These are phyloP conservation scores for Drosophila eohydei DNA, from an alignment of 2,888 invertebrate species.

Conservation along the genomic window DNA sequence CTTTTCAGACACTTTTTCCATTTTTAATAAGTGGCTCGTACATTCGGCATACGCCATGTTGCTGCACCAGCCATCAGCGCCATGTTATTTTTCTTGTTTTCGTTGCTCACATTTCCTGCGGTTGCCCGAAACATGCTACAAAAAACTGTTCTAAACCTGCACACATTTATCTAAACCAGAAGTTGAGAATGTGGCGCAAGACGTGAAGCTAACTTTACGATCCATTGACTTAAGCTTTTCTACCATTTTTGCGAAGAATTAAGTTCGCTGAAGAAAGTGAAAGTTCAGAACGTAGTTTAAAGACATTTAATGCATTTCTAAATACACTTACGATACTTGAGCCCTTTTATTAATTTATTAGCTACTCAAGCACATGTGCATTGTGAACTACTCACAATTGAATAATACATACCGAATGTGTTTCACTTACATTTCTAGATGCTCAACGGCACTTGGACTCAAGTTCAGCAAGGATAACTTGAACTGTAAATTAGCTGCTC, in stretches of 20 bases:
- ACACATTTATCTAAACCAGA: not conserved
- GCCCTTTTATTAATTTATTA: not conserved
- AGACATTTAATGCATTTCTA: not conserved
- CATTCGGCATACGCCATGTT: slow-evolving; percentile 68
- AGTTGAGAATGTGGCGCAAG: not conserved
- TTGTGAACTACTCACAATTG: not conserved
- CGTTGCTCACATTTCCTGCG: slow-evolving; percentile 38
- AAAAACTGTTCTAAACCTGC: not conserved
- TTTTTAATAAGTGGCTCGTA: slow-evolving; percentile 66
- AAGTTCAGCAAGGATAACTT: slow-evolving; percentile 35
- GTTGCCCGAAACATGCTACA: slow-evolving; percentile 27
- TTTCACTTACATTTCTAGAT: slow-evolving; percentile 21
- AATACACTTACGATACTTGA: not conserved
- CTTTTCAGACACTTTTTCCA: slow-evolving; percentile 38
- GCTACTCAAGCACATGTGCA: not conserved
- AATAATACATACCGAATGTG: not conserved
- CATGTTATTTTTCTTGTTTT: slow-evolving; percentile 50
- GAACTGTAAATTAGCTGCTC: slow-evolving; percentile 60
- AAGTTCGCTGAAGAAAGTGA: not conserved
- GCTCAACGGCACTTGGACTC: slow-evolving; percentile 51
- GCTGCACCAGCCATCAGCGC: slow-evolving; percentile 45
- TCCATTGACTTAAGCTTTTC: not conserved
- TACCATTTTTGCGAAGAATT: too few relatives aligned
- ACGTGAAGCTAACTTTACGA: too few relatives aligned
- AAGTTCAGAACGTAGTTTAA: not conserved